Evolutionary conservation across 1,140 invertebrate species (phyloP).

Genomic region (Tetranychus cinnabarinus): DNA sequence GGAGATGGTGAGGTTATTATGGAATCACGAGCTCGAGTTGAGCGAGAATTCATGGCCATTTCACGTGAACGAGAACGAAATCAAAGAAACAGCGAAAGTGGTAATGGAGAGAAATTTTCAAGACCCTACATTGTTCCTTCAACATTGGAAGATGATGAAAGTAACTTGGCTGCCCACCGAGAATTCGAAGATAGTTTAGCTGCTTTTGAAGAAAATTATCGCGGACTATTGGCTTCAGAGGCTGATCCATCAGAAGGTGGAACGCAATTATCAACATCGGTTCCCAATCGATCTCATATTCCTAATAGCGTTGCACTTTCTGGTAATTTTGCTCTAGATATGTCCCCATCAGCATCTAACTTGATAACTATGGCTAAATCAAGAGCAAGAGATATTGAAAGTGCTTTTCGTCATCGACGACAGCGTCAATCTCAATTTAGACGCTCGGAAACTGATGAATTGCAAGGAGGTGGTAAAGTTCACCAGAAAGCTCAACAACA

Average conservation of each 20-base stretch:
- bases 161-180: background rate
- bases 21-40: background rate
- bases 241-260: background rate
- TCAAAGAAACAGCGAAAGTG: background rate
- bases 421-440: background rate
- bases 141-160: background rate
- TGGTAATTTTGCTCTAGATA: background rate
- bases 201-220: slow-evolving; percentile 3
- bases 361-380: background rate
- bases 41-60: background rate
- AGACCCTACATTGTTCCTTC: background rate
- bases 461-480: background rate
- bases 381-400: slow-evolving; percentile 6
- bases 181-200: background rate
- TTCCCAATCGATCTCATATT: background rate
- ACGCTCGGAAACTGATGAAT: background rate
- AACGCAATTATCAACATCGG: background rate
- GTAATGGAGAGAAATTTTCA: background rate
- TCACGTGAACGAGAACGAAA: background rate
- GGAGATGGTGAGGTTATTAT: background rate
- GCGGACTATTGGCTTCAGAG: background rate
- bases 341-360: background rate
- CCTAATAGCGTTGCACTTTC: background rate
- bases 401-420: background rate
- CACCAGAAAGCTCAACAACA: background rate